These are phyloP conservation scores for Temnothorax curvispinosus DNA, from an alignment of 1,140 invertebrate species.

Conservation along the genomic window DNA sequence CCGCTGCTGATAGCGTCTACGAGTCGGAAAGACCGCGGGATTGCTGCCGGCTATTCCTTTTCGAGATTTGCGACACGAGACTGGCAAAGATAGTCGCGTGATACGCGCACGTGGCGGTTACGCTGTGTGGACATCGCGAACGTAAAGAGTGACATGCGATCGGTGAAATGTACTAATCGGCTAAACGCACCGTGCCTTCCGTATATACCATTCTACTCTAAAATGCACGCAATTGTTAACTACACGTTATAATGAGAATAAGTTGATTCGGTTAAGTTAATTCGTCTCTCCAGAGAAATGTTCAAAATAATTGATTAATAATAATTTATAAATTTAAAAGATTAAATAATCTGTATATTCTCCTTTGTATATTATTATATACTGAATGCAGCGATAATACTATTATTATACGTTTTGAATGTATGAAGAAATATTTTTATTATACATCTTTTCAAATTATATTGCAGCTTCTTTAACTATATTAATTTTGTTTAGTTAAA, in stretches of 20 bases:
- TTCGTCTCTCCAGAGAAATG: background rate
- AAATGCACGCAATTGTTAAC: background rate
- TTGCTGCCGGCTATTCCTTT: conserved; percentile 63
- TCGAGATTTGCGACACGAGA: conserved; percentile 69
- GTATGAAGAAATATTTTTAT: background rate
- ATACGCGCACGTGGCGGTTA: conserved; percentile 6
- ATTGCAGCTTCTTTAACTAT: background rate
- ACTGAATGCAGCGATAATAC: background rate
- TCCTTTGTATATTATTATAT: background rate
- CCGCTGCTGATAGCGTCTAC: conserved; percentile 65
- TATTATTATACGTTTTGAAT: background rate
- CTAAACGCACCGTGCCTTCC: conserved; percentile 7
- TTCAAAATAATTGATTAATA: background rate
- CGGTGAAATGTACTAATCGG: background rate
- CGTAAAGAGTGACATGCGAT: background rate
- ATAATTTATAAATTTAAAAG: background rate
- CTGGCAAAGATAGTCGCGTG: conserved; percentile 43
- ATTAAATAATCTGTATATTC: background rate
- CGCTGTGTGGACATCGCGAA: conserved; percentile 23
- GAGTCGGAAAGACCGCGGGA: conserved; percentile 48
- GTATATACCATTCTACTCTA: background rate
- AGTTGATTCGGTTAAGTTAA: background rate
- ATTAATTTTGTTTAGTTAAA: background rate
- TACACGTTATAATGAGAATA: background rate
- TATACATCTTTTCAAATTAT: background rate